Evolutionary conservation across 2,888 invertebrate genomes (phyloP), one percentile per base, ranked within the genome.

Genomic region (Leptodirus hochenwartii): DNA sequence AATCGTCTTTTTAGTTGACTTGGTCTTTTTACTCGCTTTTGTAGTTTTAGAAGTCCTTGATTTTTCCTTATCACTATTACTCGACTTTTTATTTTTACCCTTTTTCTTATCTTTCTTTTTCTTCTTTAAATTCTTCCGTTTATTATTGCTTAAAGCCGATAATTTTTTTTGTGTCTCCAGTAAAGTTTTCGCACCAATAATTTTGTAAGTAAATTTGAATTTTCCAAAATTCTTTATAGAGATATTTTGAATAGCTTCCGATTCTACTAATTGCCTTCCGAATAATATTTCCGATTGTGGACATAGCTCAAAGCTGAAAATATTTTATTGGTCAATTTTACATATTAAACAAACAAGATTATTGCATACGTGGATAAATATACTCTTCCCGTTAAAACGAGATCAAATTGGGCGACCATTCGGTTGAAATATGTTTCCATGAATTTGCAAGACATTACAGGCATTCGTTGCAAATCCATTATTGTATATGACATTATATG

Each of bases 221-320:
- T 60, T 60, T 35, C 73, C 72, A 1, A 51, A 63, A 43, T 73
- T 73, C 38, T 61, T 64, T 14, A 73, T 46, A 31, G 61, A 59
- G 0, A 73, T 56, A 13, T 61, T 60, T 43, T 63, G 58, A n/a
- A 47, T 50, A 32, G 64, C 62, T 14, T 54, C 54, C 5, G 57
- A 59, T 5, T 59, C 62, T 4, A 69, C 53, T 9, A 63, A 48
- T 41, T 69, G 58, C 5, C 67, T 55, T 25, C 69, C 65, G 42
- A 72, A 71, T 45, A 66, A 61, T 17, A 73, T 44, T 40, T 64
- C 62, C 1, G 61, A 60, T 34, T 58, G 46, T 2, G 73, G 72
- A 39, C 64, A 61, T 10, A 72, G 38, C 3, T 61, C 61, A 43
- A 64, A 70, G 28, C 70, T 72, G 6, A 17, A 25, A 25, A 25